phyloP scores from a whole-genome alignment of 2,888 invertebrate species.

The Macrophya annulata region DNA sequence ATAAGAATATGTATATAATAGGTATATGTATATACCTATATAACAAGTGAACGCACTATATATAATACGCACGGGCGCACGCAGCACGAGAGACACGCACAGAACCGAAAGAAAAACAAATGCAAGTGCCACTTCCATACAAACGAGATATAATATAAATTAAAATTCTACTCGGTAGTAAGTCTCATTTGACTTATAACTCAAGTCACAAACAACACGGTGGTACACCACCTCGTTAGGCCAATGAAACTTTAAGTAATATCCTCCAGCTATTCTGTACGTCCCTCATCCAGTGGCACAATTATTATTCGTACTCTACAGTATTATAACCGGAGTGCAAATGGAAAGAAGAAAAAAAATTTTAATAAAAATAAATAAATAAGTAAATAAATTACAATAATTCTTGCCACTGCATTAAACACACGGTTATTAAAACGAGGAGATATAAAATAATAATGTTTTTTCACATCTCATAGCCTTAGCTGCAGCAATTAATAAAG shows the following conservation, averaged over 20 bases:
- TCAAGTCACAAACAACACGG: slow-evolving; percentile 49
- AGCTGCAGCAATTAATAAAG: not conserved
- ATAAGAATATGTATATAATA: not conserved
- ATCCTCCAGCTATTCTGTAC: not conserved
- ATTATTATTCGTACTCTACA: not conserved
- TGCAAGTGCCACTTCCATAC: slow-evolving; percentile 52
- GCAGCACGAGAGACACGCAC: slow-evolving; percentile 38
- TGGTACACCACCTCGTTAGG: slow-evolving; percentile 28
- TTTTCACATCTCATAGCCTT: not conserved
- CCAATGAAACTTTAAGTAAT: slow-evolving; percentile 16
- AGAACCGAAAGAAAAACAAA: slow-evolving; percentile 45
- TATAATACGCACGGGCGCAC: not conserved
- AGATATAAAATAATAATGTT: not conserved
- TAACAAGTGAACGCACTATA: slow-evolving; percentile 26
- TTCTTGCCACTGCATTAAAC: not conserved
- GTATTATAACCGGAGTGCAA: not conserved
- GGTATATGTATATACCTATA: not conserved
- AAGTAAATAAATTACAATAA: not conserved
- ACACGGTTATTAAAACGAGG: not conserved
- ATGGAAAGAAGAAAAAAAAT: slow-evolving; percentile 7
- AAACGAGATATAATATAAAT: slow-evolving; percentile 38
- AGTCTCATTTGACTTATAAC: slow-evolving; percentile 48
- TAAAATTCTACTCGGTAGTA: slow-evolving; percentile 48
- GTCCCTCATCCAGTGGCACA: not conserved
- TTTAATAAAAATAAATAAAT: no score